These are phyloP conservation scores for Neodiprion virginianus DNA, from an alignment of 1,140 invertebrate species.

Conservation along the genomic window DNA sequence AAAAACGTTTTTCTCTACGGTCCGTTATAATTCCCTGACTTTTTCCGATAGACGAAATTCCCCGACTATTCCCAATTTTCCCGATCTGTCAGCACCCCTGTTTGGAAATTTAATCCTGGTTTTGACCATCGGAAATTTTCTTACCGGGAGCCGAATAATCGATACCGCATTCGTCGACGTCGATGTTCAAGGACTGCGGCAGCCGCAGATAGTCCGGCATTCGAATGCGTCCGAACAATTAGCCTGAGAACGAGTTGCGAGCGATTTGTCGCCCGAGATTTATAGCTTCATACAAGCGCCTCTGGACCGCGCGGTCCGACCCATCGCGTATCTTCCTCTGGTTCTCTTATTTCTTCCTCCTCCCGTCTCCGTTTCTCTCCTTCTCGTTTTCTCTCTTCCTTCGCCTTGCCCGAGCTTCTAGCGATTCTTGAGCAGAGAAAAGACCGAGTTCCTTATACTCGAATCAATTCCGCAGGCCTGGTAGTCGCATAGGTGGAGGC, in stretches of 20 bases:
- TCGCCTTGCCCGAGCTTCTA: slow-evolving; percentile 6
- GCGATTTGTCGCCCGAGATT: slow-evolving; percentile 48
- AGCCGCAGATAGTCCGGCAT: slow-evolving; percentile 23
- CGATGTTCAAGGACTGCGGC: too few relatives aligned
- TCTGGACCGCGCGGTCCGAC: slow-evolving; percentile 6
- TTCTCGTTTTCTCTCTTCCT: slow-evolving; percentile 21
- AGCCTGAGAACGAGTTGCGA: slow-evolving; percentile 42
- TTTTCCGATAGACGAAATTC: too few relatives aligned
- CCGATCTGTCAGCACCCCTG: too few relatives aligned
- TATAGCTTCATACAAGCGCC: slow-evolving; percentile 46
- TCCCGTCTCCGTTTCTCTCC: not conserved
- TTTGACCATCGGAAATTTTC: too few relatives aligned
- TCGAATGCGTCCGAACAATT: slow-evolving; percentile 46
- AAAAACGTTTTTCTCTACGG: too few relatives aligned
- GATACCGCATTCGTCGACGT: too few relatives aligned
- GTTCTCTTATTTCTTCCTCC: not conserved
- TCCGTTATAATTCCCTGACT: too few relatives aligned
- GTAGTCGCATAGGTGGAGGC: not conserved
- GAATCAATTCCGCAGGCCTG: not conserved
- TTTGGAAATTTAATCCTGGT: too few relatives aligned
- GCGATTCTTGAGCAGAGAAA: not conserved
- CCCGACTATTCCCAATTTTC: too few relatives aligned
- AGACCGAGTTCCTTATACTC: not conserved
- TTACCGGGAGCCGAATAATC: too few relatives aligned
- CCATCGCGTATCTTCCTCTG: not conserved